Percentiles rank a stretch among this genome's conserved stretches.
Evolutionary conservation across 2,113 vertebrate species (phyloP).

Genomic region (Myotis brandtii): DNA sequence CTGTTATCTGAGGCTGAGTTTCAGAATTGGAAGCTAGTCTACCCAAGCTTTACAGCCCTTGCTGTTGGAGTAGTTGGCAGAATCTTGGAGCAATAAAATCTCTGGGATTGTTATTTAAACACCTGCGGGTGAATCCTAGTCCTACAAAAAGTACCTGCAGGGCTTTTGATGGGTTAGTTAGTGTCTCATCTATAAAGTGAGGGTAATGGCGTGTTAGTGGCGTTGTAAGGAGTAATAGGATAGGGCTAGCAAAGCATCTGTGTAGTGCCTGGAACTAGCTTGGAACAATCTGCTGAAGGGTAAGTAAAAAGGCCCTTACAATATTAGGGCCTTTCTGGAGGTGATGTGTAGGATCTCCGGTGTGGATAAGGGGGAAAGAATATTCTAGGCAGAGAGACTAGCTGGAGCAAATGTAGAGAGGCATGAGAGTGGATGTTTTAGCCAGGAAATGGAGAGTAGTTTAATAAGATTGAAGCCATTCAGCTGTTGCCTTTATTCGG

Average conservation of each 20-base stretch:
- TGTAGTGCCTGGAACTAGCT: not conserved
- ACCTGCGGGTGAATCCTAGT: not conserved
- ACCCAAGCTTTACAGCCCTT: not conserved
- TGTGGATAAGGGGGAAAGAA: not conserved
- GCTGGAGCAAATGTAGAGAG: slow-evolving; percentile 13
- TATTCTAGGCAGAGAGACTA: slow-evolving; percentile 33
- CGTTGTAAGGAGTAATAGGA: not conserved
- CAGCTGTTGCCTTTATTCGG: slow-evolving; percentile 40
- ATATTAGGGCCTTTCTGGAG: slow-evolving; percentile 2
- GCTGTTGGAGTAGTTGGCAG: not conserved
- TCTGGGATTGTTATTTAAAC: slow-evolving; percentile 29
- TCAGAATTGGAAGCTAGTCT: not conserved
- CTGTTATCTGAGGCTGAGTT: not conserved
- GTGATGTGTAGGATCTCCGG: not conserved
- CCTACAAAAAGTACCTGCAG: not conserved
- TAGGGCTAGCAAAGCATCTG: not conserved
- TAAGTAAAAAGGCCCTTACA: not conserved
- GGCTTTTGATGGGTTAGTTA: not conserved
- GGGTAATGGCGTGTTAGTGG: not conserved
- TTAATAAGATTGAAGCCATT: slow-evolving; percentile 69
- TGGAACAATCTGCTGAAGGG: not conserved
- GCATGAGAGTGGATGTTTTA: not conserved
- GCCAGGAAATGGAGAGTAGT: slow-evolving; percentile 51
- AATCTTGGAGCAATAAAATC: slow-evolving; percentile 8
- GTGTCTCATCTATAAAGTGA: not conserved